Percentiles rank a stretch among this genome's conserved stretches.
Evolutionary conservation across 2,888 invertebrate genomes (phyloP).

Genomic region (Morinoia aosen): DNA sequence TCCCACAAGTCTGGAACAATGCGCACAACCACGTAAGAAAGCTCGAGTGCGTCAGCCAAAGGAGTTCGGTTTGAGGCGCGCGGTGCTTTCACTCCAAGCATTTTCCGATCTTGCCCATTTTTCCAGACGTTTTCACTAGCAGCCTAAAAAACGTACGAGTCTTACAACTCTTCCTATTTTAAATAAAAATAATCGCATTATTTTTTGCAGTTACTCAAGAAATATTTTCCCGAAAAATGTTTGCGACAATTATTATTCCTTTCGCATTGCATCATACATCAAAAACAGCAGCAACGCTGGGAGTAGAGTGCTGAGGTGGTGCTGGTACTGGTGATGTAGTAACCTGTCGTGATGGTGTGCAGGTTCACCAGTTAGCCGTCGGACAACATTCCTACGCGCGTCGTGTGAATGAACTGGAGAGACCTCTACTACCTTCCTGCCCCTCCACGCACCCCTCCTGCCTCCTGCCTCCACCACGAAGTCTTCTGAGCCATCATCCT

Average conservation of each 20-base stretch:
- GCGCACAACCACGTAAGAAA: background rate
- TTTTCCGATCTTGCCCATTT: background rate
- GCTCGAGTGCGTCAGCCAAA: background rate
- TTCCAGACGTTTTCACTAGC: background rate
- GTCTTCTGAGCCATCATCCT: background rate
- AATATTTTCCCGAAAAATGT: background rate
- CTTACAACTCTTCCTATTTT: background rate
- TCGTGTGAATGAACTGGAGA: background rate
- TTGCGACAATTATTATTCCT: background rate
- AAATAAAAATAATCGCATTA: background rate
- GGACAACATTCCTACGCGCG: background rate
- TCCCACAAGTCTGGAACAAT: background rate
- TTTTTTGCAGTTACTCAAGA: background rate
- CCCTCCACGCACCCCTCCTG: background rate
- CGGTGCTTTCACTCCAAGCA: background rate
- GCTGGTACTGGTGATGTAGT: background rate
- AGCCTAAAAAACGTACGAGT: background rate
- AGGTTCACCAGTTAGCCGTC: slow-evolving; percentile 3
- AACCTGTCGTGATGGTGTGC: background rate
- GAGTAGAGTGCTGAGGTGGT: background rate
- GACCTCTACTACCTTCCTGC: background rate
- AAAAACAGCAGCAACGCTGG: background rate
- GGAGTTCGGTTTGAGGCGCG: background rate
- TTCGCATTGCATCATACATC: background rate
- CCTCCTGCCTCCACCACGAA: background rate